Base-by-base conservation (phyloP, 2,113 vertebrate genomes). In the Heterocephalus glaber region DNA sequence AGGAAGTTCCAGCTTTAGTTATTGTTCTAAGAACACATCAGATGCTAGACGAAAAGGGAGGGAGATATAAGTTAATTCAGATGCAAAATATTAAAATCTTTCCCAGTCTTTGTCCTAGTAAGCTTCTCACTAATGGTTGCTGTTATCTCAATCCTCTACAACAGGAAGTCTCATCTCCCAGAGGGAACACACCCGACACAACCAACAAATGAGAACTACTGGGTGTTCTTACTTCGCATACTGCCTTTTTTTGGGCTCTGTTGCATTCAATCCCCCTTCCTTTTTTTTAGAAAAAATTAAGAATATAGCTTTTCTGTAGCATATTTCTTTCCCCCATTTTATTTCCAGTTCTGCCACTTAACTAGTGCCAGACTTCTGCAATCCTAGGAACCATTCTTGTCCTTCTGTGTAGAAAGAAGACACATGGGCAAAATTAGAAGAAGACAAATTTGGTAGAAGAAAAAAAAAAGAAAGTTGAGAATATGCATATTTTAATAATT, bases 201-300 rank as follows among this genome's bases (percentile, higher is more conserved):
- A 7, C 61, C 35, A 52, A 54, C n/a, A 58, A 3, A 13, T 5
- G 14, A 0, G 0, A 79, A 14, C 7, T 1, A 7, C 63, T 72
- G 22, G 28, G 1, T 16, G 79, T 90, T 44, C 38, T 54, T 61
- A 65, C 44, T 44, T 41, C 35, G 22, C 26, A 13, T 1, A 4
- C 20, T 19, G 0, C 2, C 2, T 79, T 80, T 63, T 76, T 49
- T 77, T 24, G 1, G 20, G 38, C 87, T 90, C 17, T 30, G 49
- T 44, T 88, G 14, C 2, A 56, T 77, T 65, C 16, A 72, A 19
- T 41, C 5, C 1, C 3, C 11, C n/a, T 47, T 17, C 17, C 26
- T 30, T 22, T 30, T 19, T 85, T 72, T 52, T 54, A 22, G 4
- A 19, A 38, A 72, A 41, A 47, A n/a, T 35, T 6, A 91, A 35